Base-by-base conservation (phyloP, 64 coral and sea anemone genomes). In the Exaiptasia diaphana region DNA sequence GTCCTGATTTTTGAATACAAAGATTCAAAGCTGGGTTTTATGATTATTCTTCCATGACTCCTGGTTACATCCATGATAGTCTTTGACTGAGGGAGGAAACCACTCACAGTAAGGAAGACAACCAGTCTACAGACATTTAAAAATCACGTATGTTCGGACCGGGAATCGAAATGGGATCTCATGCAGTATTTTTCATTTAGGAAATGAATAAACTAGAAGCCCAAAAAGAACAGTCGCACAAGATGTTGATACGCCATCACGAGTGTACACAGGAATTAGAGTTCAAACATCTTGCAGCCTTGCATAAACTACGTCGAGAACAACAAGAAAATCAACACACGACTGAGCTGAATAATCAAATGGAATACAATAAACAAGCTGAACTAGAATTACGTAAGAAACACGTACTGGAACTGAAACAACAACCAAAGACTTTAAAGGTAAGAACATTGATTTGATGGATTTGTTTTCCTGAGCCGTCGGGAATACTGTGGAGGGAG, bases 351-450 rank as follows among this genome's bases (percentile, higher is more conserved):
- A 83, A 70, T 39, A 93, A 88, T 53, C 95, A 99, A 79, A 92
- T 93, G 80, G 95, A 99, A 22, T 99, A 99, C 62, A 99, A 99
- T 60, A 99, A 93, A 44, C 78, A 87, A 43, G 80, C 90, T 1
- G 95, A 99, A 50, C 64, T 92, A 8, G 95, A 99, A 30, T 79
- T 99, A 0, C 73, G 85, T 49, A 88, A 87, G 21, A 92, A 88
- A 59, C 95, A 99, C 54, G 10, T 88, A 29, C 84, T 87, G 45
- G 95, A 99, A 59, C 95, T 93, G 18, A 99, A 99, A 85, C 90
- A 93, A 73, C 95, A 99, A 50, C 95, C 95, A 2, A 99, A 99
- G 70, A 99, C 95, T 2, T 54, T 99, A 18, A 99, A 99, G 85
- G 95, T 99, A 84, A 81, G n/a, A n/a, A 31, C 23, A 6, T 20